These are phyloP conservation scores for Pachymerium ferrugineum DNA, from an alignment of 2,888 invertebrate genomes.

Conservation along the genomic window DNA sequence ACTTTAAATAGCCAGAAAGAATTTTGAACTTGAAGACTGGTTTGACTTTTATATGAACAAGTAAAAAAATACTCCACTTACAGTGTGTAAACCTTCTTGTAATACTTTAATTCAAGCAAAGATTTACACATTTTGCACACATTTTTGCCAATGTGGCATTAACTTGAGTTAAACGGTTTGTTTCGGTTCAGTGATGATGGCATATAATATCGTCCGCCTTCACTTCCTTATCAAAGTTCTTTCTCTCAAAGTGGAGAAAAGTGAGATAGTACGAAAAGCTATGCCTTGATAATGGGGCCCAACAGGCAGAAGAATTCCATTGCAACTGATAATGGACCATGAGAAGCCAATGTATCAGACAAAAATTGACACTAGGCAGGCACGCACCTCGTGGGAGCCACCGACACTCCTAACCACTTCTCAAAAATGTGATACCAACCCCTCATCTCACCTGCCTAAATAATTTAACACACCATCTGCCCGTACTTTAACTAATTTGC, in stretches of 20 bases:
- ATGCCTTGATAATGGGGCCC: slow-evolving; percentile 1
- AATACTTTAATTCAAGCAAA: no score
- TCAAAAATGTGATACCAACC: background rate
- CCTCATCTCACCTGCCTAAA: background rate
- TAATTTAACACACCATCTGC: background rate
- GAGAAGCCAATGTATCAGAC: slow-evolving; percentile 10
- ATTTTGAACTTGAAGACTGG: no score
- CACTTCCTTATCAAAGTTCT: background rate
- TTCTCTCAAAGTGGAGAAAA: background rate
- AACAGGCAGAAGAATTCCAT: background rate
- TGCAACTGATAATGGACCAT: slow-evolving; percentile 10
- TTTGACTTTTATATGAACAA: no score
- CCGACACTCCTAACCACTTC: background rate
- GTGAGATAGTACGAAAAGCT: background rate
- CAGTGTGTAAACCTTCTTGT: no score
- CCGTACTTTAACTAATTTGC: no score
- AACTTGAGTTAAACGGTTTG: no score
- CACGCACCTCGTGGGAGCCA: background rate
- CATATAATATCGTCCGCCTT: background rate
- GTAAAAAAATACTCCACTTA: no score
- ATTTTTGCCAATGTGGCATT: no score
- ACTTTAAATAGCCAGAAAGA: no score
- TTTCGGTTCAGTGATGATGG: no score
- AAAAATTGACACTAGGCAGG: slow-evolving; percentile 10
- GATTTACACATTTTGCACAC: no score